Evolutionary conservation across 2,113 vertebrate genomes (phyloP).

Genomic region (Aldabrachelys gigantea): DNA sequence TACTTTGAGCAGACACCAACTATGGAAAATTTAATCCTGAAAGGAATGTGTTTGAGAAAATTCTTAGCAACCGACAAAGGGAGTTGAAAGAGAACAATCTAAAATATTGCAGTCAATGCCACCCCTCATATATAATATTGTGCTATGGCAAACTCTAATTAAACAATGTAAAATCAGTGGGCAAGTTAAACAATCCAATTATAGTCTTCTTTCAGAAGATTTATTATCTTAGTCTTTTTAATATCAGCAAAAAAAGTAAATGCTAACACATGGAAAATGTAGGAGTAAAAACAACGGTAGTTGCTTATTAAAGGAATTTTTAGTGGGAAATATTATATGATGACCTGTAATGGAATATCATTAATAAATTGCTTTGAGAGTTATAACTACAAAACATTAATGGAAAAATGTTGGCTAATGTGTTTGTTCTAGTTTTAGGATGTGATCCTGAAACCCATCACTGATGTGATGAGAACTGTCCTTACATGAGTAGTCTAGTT

Average conservation of each 20-base stretch:
- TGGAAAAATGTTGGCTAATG: neutral
- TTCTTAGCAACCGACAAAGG: neutral
- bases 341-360: neutral
- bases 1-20: neutral
- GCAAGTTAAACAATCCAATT: slow-evolving; percentile 32
- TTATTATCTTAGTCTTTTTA: slow-evolving; percentile 27
- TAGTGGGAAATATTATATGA: neutral
- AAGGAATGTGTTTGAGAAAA: neutral
- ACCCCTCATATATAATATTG: neutral
- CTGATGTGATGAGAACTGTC: neutral
- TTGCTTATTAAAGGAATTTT: slow-evolving; percentile 21
- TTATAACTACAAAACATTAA: neutral
- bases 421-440: neutral
- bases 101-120: neutral
- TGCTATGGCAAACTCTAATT: slow-evolving; percentile 20
- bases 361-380: slow-evolving; percentile 11
- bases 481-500: neutral
- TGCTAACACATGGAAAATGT: neutral
- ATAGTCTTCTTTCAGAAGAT: neutral
- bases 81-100: neutral
- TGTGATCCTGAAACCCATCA: neutral
- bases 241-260: slow-evolving; percentile 8
- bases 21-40: neutral
- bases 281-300: neutral
- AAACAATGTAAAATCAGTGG: neutral